These are phyloP conservation scores for Lithosia quadra DNA, from an alignment of 2,888 invertebrate genomes.

Conservation along the genomic window DNA sequence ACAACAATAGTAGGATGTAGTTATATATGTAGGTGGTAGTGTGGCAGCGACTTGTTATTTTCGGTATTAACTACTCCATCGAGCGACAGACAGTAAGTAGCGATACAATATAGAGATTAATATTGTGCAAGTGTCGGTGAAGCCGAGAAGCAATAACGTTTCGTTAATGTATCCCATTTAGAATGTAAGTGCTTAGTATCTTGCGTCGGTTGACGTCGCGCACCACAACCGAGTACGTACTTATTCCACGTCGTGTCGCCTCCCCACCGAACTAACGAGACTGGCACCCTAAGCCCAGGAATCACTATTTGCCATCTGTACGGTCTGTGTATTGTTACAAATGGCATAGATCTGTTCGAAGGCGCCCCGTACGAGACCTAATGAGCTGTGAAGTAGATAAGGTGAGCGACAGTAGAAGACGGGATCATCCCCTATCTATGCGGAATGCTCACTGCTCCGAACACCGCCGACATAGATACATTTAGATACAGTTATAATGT, in stretches of 20 bases:
- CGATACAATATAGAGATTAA: constrained; percentile 79
- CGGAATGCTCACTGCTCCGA: constrained; percentile 71
- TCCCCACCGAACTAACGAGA: constrained; percentile 67
- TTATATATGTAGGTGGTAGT: constrained; percentile 24
- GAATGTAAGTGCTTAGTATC: constrained; percentile 79
- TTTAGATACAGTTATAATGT: constrained; percentile 56
- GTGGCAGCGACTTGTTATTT: constrained; percentile 57
- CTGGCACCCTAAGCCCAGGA: constrained; percentile 74
- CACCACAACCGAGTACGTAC: constrained; percentile 64
- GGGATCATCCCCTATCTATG: constrained; percentile 79
- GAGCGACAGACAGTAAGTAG: constrained; percentile 62
- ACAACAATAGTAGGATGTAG: constrained; percentile 25
- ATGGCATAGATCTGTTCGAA: constrained; percentile 78
- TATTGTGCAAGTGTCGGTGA: constrained; percentile 78
- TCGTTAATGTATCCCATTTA: constrained; percentile 83
- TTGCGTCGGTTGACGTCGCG: constrained; percentile 71
- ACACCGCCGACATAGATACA: constrained; percentile 59
- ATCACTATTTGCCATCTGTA: constrained; percentile 79
- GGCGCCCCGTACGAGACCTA: constrained; percentile 77
- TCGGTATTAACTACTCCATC: constrained; percentile 66
- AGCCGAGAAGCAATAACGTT: constrained; percentile 82
- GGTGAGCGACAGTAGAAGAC: constrained; percentile 76
- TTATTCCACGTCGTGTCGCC: constrained; percentile 69
- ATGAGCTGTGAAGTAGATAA: constrained; percentile 88
- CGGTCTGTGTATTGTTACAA: constrained; percentile 83